Base-by-base conservation (phyloP, 2,797 vertebrate species). In the Gypaetus barbatus region DNA sequence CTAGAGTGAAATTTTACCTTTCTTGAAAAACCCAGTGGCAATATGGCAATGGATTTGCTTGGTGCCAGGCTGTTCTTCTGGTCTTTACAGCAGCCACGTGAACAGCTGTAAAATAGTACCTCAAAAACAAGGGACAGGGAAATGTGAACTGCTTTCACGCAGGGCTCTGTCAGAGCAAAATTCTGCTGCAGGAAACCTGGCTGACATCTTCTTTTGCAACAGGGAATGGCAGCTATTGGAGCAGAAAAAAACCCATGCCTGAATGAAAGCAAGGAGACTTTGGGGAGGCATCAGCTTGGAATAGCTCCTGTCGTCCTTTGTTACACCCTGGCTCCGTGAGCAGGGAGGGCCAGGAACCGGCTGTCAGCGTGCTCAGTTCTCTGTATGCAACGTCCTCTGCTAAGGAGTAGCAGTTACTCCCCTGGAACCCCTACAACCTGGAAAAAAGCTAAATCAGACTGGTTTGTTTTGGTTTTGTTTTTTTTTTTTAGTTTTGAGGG, bases 201-300 rank as follows among this genome's bases (percentile, higher is more conserved):
- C 86, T 95, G 96, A 80, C 69, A 76, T 76, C 65, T 91, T 52
- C 52, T 14, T 84, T 88, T 85, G 56, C 89, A 91, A 71, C 84
- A 74, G 77, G 88, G 92, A 94, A 94, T 43, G 83, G 96, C 61
- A 60, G 80, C 70, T 97, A 95, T 77, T 81, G 92, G 92, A 95
- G 96, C 77, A 96, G 93, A 94, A 97, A 66, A 92, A 91, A 92
- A 73, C 18, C 13, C 30, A 51, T 15, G 63, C 61, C 87, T 87
- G 85, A 91, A 51, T 28, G 76, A 83, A 94, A 96, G 84, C 73
- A 65, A 97, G 95, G 75, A 35, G 87, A 84, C 73, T 65, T 81
- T 90, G 79, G 70, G 77, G 90, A 95, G 84, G 94, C 92, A 91
- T 56, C 44, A 37, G 73, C 63, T 83, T 2, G 2, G 87, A 83